Percentiles rank a stretch among this genome's conserved stretches.
phyloP scores from a whole-genome alignment of 2,113 vertebrate genomes.

The Passer domesticus region DNA sequence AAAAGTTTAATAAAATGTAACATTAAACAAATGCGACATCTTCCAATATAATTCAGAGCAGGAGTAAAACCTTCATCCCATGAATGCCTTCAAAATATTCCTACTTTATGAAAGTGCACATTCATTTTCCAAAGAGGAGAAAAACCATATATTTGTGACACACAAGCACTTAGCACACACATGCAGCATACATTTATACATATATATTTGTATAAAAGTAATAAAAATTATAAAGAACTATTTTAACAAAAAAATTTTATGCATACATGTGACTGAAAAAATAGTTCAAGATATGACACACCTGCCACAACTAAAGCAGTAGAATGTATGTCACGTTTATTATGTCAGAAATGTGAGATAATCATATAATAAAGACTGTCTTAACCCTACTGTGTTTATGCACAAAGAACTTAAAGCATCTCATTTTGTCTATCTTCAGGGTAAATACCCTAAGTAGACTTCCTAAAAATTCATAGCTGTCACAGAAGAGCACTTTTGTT shows the following conservation, averaged over 20 bases:
- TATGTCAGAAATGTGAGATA: neutral
- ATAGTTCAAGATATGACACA: neutral
- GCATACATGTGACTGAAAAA: neutral
- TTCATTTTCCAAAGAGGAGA: neutral
- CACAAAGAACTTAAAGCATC: neutral
- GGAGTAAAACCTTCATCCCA: neutral
- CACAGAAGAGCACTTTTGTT: neutral
- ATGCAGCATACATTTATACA: neutral
- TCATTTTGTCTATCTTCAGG: neutral
- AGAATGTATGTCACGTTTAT: neutral
- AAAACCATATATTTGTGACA: neutral
- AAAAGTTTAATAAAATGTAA: neutral
- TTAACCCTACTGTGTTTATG: neutral
- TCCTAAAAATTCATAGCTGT: neutral
- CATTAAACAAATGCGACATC: fast-evolving
- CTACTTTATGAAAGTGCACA: neutral
- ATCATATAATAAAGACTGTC: neutral
- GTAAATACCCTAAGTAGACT: neutral
- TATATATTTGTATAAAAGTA: neutral
- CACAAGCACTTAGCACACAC: fast-evolving
- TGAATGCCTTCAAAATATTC: neutral
- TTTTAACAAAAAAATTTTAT: neutral
- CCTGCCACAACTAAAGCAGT: neutral
- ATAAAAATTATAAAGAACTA: neutral
- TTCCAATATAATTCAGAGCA: neutral